Evolutionary conservation across 2,113 vertebrate species (phyloP).

Genomic region (Ranitomeya variabilis): DNA sequence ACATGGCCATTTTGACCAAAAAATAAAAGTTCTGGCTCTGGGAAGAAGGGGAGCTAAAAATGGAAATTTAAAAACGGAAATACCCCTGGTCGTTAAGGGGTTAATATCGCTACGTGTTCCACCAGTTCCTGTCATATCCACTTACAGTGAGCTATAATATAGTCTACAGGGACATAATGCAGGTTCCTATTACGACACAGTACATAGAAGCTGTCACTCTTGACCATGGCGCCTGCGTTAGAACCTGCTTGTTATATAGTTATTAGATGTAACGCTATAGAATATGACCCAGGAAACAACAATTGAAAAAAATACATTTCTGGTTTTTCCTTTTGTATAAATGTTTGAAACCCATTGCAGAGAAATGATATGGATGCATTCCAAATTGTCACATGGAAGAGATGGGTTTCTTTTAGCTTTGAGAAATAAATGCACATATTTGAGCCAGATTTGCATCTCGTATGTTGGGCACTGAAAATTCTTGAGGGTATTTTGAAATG

Average conservation of each 20-base stretch:
- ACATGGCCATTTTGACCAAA: too few relatives aligned
- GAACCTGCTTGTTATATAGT: background rate
- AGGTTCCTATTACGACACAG: background rate
- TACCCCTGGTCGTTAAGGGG: too few relatives aligned
- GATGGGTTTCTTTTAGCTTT: background rate
- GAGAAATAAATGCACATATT: slow-evolving; percentile 47
- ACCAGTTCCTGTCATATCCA: background rate
- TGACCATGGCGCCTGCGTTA: background rate
- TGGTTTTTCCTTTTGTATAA: too few relatives aligned
- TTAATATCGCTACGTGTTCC: background rate
- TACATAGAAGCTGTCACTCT: background rate
- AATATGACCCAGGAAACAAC: background rate
- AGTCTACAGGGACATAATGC: background rate
- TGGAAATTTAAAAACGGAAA: too few relatives aligned
- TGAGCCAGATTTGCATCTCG: slow-evolving; percentile 22
- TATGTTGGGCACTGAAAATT: background rate
- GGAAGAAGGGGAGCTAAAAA: too few relatives aligned
- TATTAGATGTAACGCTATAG: background rate
- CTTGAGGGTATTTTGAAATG: slow-evolving; percentile 28
- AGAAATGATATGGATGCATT: background rate
- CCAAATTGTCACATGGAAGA: background rate
- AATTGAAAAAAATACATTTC: too few relatives aligned
- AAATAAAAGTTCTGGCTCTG: too few relatives aligned
- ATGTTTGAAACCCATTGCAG: too few relatives aligned
- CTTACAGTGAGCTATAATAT: background rate